Evolutionary conservation across 2,888 invertebrate species (phyloP), one percentile per base, ranked within the genome.

Genomic region (Hoplodrina ambigua): DNA sequence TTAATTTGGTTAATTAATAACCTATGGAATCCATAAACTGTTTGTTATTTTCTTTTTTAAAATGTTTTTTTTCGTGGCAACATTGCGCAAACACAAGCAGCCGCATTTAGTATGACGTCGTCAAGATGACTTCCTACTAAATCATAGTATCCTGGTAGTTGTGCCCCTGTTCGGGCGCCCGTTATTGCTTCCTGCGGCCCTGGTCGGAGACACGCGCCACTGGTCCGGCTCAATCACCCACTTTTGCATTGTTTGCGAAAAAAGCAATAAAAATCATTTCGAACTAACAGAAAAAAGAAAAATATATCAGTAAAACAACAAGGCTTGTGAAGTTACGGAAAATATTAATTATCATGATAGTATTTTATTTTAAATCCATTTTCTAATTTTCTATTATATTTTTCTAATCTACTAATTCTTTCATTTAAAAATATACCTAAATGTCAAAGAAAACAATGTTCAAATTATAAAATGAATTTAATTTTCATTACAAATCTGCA

Each of bases 181-280:
- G 92, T 95, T 96, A 96, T 95, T 96, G 92, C 95, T 96, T 96
- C 96, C 96, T 95, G 95, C 89, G 88, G 88, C 89, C 89, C 92
- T 91, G 87, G 90, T 89, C 85, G 81, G 91, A 92, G 86, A 86
- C 88, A 89, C 90, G 93, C 90, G 84, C 86, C 90, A 90, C 87
- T 88, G 89, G 82, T 72, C 82, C 82, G 80, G 41, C 81, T 82
- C 85, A 84, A 86, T 85, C 85, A 85, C 80, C 78, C 59, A 80
- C 80, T 86, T 86, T 81, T 84, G 85, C 84, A 80, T 84, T 84
- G 82, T 87, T 84, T 82, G 86, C 82, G 69, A 82, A 80, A 84
- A 82, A 77, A 76, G 58, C 72, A 85, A 81, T 82, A 80, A 75
- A 41, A 78, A 72, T 61, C 46, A 61, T 64, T 61, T 10, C 53